Conservation (phyloP, 2,888 invertebrate species). For the Cosmia pyralina region DNA sequence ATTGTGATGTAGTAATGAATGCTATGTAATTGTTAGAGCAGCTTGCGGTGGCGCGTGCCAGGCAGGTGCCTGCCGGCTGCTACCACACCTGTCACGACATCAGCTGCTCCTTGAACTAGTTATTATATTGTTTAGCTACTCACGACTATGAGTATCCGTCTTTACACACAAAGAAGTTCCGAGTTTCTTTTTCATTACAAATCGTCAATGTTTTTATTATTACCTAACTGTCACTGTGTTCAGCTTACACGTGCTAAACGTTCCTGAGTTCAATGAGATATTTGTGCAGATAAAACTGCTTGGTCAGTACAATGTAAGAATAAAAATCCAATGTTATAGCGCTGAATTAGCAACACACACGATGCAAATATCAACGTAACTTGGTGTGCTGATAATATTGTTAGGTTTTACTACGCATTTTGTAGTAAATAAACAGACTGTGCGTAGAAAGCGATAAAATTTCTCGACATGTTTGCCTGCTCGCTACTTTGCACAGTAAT, state of each 20-base stretch:
- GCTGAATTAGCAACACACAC: conserved; percentile 26
- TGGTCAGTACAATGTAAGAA: conserved; percentile 4
- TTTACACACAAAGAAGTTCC: conserved; percentile 35
- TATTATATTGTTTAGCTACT: conserved; percentile 74
- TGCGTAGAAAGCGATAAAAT: conserved; percentile 82
- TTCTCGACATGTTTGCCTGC: conserved; percentile 70
- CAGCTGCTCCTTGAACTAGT: conserved; percentile 85
- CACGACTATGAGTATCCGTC: conserved; percentile 56
- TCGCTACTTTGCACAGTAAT: conserved; percentile 74
- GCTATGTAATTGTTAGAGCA: conserved; percentile 81
- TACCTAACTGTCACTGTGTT: conserved; percentile 13
- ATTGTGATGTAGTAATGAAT: conserved; percentile 77
- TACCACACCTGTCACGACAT: conserved; percentile 87
- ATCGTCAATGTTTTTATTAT: conserved; percentile 21
- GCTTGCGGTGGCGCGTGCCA: conserved; percentile 87
- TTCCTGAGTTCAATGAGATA: conserved; percentile 15
- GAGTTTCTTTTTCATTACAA: conserved; percentile 17
- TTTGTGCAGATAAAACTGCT: conserved; percentile 13
- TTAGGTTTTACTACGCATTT: conserved; percentile 66
- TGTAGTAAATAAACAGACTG: conserved; percentile 73
- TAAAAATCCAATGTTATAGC: conserved; percentile 16
- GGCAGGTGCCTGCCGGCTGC: conserved; percentile 88
- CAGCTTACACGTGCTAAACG: conserved; percentile 10
- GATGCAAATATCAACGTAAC: conserved; percentile 61
- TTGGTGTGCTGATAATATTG: conserved; percentile 60